Evolutionary conservation across 64 coral and sea anemone genomes (phyloP), one percentile per base, ranked within the genome.

Genomic region (Montipora foliosa): DNA sequence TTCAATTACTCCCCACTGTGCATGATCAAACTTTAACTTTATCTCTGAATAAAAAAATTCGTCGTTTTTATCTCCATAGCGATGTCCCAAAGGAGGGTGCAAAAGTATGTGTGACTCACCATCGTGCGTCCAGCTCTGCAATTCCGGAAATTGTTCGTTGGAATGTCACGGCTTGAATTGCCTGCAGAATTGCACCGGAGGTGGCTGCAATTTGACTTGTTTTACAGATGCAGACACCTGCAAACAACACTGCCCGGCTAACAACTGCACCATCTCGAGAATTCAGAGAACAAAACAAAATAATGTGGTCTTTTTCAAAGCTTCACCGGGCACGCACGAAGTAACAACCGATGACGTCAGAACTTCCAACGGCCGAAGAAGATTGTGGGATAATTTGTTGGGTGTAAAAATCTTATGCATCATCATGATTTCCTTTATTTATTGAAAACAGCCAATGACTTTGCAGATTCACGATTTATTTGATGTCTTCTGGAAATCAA

Each of bases 181-280:
- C 80, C 81, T 29, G 5, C 93, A 95, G 22, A 74, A 85, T 46
- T 95, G 93, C 64, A 61, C 67, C 15, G 77, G 83, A 15, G 93
- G 93, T 15, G 93, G 93, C 11, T 95, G 93, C 58, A 84, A 78
- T 44, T 51, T 95, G 88, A 90, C 72, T 6, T 95, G 93, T 53
- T 74, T 79, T 14, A 50, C 64, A 13, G 83, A 48, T 22, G 51
- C 80, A 55, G 47, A 89, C 19, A 24, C 67, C 17, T 95, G 93
- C 49, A 62, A 37, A 17, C 93, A 90, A 83, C 49, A 86, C 82
- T 90, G 60, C 67, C 71, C 80, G 53, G 51, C 49, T 67, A 45
- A 79, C 13, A 90, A 67, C n/a, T 83, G 45, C 6, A 77, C 8
- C 10, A 79, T 90, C 55, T 77, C 61, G 75, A 79, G 88, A 88